A percentile compares a stretch with the other conserved stretches of the same genome.
Conservation (phyloP, 2,113 vertebrate genomes). For the Trichechus manatus region DNA sequence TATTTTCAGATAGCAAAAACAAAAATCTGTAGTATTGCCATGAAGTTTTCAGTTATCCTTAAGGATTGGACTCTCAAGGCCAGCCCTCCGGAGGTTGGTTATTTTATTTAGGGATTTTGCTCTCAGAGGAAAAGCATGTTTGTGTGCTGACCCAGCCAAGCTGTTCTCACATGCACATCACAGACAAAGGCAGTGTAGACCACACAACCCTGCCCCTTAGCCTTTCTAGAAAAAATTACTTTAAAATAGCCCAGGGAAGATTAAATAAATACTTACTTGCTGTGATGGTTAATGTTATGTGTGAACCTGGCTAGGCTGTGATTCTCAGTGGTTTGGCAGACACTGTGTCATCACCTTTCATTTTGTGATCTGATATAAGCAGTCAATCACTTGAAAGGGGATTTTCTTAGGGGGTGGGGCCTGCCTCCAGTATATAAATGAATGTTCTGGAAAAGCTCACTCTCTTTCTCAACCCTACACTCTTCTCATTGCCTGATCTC, state of each 20-base stretch:
- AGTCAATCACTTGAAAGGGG: too few relatives aligned
- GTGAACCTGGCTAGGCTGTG: too few relatives aligned
- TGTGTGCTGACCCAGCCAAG: background rate
- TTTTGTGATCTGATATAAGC: too few relatives aligned
- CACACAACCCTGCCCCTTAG: background rate
- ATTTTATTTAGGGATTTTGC: slow-evolving; percentile 6
- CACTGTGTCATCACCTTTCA: too few relatives aligned
- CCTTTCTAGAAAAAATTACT: background rate
- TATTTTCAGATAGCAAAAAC: background rate
- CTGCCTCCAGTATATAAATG: too few relatives aligned
- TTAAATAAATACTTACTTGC: background rate
- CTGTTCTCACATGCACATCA: background rate
- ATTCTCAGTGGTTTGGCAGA: too few relatives aligned
- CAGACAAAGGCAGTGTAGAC: background rate
- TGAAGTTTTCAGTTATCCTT: background rate
- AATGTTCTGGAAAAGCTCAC: too few relatives aligned
- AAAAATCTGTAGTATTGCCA: background rate
- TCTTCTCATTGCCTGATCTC: too few relatives aligned
- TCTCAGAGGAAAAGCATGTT: background rate
- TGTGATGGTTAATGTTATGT: too few relatives aligned
- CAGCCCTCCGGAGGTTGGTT: background rate
- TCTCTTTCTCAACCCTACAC: too few relatives aligned
- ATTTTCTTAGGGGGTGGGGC: too few relatives aligned
- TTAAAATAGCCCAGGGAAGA: background rate
- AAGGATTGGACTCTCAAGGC: background rate